Evolutionary conservation across 2,888 invertebrate species (phyloP).

Genomic region (Drosophila mimetica): DNA sequence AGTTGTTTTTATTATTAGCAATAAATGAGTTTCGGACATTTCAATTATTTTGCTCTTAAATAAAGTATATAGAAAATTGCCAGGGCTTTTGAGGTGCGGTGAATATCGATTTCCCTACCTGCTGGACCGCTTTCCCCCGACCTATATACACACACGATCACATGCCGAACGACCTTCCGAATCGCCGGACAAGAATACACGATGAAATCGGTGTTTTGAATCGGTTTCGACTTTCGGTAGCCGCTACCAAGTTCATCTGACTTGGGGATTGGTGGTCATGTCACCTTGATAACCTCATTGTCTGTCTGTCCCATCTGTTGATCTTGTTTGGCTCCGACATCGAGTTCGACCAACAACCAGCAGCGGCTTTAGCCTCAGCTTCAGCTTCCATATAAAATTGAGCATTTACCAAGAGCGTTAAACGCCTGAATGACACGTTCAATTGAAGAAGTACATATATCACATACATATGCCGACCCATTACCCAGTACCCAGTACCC

Average conservation of each 20-base stretch:
- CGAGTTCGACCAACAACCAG: too few species aligned
- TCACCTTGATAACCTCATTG: conserved; percentile 41
- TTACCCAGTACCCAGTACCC: too few species aligned
- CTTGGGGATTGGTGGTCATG: conserved; percentile 25
- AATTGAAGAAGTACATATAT: conserved; percentile 68
- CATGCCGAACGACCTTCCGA: conserved; percentile 32
- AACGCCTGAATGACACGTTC: conserved; percentile 76
- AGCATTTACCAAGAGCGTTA: conserved; percentile 53
- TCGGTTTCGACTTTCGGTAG: conserved; percentile 21
- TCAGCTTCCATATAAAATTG: conserved; percentile 12
- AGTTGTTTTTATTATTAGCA: not conserved
- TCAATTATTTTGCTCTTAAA: not conserved
- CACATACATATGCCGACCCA: conserved; percentile 11
- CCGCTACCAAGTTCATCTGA: conserved; percentile 39
- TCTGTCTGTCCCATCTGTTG: conserved; percentile 42
- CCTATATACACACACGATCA: conserved; percentile 16
- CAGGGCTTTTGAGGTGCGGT: not conserved
- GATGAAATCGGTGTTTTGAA: conserved; percentile 23
- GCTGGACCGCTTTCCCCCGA: conserved; percentile 20
- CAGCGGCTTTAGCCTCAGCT: not conserved
- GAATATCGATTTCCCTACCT: not conserved
- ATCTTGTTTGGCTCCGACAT: conserved; percentile 30
- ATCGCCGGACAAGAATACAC: conserved; percentile 27
- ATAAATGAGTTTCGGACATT: not conserved
- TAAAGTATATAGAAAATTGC: not conserved